Evolutionary conservation across 1,140 invertebrate species (phyloP).

Genomic region (Heliconius eleuchia): DNA sequence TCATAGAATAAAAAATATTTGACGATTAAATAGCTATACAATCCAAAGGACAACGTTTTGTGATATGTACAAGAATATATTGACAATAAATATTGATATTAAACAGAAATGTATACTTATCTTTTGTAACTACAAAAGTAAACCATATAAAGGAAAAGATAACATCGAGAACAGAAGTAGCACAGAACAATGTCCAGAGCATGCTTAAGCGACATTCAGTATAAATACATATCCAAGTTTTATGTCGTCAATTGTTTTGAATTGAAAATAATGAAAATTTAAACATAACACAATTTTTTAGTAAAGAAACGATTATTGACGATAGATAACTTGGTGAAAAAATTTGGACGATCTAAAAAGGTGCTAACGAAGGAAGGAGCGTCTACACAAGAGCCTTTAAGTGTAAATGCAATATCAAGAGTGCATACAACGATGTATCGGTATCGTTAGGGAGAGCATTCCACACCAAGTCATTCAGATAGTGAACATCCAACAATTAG

Average conservation of each 20-base stretch:
- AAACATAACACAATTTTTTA: neutral
- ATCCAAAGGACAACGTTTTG: constrained; percentile 51
- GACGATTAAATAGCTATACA: constrained; percentile 41
- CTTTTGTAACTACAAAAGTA: constrained; percentile 21
- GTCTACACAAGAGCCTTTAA: constrained; percentile 62
- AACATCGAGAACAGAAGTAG: constrained; percentile 10
- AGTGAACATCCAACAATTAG: constrained; percentile 65
- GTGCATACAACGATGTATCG: constrained; percentile 69
- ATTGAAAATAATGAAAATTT: neutral
- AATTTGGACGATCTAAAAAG: constrained; percentile 80
- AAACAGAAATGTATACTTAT: constrained; percentile 5
- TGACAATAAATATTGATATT: neutral
- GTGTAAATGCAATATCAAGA: constrained; percentile 68
- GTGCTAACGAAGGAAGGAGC: constrained; percentile 79
- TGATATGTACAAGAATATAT: neutral
- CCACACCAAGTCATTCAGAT: constrained; percentile 72
- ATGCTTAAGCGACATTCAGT: constrained; percentile 67
- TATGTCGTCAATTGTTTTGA: constrained; percentile 50
- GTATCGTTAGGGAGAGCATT: constrained; percentile 66
- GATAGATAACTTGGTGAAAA: constrained; percentile 57
- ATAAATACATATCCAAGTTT: constrained; percentile 42
- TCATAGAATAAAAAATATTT: neutral
- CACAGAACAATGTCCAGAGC: constrained; percentile 67
- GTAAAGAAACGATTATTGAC: constrained; percentile 36
- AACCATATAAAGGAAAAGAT: neutral